Base-by-base conservation (phyloP, 2,797 vertebrate genomes). In the Sebastes iracundus region DNA sequence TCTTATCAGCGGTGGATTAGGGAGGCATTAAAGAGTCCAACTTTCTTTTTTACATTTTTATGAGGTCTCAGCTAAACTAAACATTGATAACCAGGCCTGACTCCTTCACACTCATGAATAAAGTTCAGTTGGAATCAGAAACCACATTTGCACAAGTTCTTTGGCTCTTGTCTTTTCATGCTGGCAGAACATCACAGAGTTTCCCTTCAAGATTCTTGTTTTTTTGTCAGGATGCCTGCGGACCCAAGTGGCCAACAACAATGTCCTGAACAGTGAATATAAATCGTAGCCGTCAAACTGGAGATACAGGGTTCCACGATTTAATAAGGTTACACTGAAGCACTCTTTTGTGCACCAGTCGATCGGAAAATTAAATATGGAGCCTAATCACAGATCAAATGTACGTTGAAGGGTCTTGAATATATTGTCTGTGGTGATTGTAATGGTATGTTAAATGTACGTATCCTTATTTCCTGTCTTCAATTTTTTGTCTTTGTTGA, bases 1-100 rank as follows among this genome's bases (percentile, higher is more conserved):
- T 67, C 80, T 92, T 88, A 92, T 92, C 92, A 86, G 89, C 59
- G 8, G 61, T 72, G 91, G 92, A 89, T 93, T 92, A 92, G 66
- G 55, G 83, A 85, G 75, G 88, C 79, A 85, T 91, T 92, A 87
- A 86, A 72, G 88, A 90, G 86, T 81, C 87, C 73, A 62, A 84
- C 82, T 87, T 72, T 81, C 42, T 64, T 83, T 58, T 81, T 83
- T 58, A 85, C 77, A 87, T 84, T 91, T 93, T 91, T 87, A 91
- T 82, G 85, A 92, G 87, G 86, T 79, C 74, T 88, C 82, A 89
- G 88, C 88, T 76, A 76, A 91, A 93, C 83, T 87, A 80, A 88
- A 89, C 87, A 87, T 35, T 75, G 84, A 92, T 89, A 90, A 91
- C 76, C 28, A 79, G 83, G 76, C 59, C 80, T 1, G 67, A 70